phyloP scores from a whole-genome alignment of 2,113 vertebrate genomes.

The Datnioides undecimradiatus region DNA sequence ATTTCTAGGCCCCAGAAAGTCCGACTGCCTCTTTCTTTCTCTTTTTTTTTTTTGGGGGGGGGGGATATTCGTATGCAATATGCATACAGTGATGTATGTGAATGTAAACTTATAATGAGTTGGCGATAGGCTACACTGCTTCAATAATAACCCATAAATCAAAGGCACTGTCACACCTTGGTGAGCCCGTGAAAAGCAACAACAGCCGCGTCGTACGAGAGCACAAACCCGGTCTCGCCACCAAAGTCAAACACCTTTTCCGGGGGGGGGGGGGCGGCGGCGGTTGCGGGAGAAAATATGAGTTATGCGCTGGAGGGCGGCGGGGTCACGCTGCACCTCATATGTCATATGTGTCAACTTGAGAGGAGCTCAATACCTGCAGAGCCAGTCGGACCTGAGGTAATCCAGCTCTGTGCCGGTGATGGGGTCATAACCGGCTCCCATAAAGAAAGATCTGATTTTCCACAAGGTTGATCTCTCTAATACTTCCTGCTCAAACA shows the following conservation, averaged over 20 bases:
- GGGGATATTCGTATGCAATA: slow-evolving; percentile 75
- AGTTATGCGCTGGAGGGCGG: slow-evolving; percentile 69
- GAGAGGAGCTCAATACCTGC: slow-evolving; percentile 73
- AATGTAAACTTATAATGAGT: slow-evolving; percentile 83
- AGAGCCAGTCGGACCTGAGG: slow-evolving; percentile 71
- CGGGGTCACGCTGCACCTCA: slow-evolving; percentile 74
- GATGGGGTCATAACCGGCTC: slow-evolving; percentile 75
- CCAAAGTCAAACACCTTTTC: slow-evolving; percentile 78
- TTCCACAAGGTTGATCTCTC: slow-evolving; percentile 79
- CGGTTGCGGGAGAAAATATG: slow-evolving; percentile 71
- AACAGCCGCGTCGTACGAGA: slow-evolving; percentile 62
- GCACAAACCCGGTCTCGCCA: slow-evolving; percentile 63
- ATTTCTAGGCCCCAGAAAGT: slow-evolving; percentile 37
- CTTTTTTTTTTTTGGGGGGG: too few relatives aligned
- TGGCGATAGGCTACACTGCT: slow-evolving; percentile 83
- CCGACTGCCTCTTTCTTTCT: slow-evolving; percentile 49
- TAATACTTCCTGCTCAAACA: slow-evolving; percentile 78
- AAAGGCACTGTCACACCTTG: slow-evolving; percentile 80
- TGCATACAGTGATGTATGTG: slow-evolving; percentile 81
- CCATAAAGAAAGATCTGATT: slow-evolving; percentile 78
- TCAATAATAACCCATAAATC: slow-evolving; percentile 86
- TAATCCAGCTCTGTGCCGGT: slow-evolving; percentile 74
- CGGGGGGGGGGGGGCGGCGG: slow-evolving; percentile 36
- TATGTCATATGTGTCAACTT: slow-evolving; percentile 81
- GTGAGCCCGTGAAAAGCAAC: slow-evolving; percentile 72